Conservation (phyloP, 2,888 invertebrate genomes). For the Heliconius charithonia region DNA sequence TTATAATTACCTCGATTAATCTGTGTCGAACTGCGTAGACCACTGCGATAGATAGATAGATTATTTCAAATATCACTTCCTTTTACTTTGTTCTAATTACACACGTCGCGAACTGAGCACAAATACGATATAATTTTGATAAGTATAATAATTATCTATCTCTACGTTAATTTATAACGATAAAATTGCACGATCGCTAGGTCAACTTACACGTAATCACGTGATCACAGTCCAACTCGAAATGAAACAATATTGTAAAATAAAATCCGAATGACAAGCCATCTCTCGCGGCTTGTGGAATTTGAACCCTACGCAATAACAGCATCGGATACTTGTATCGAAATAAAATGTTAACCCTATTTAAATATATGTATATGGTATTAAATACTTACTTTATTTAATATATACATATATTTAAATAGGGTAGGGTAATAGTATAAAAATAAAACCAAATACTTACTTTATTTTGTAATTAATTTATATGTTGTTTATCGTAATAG, state of each 20-base stretch:
- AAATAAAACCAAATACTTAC: not conserved
- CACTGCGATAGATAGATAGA: conserved; percentile 53
- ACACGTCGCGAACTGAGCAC: conserved; percentile 27
- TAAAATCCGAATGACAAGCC: conserved; percentile 32
- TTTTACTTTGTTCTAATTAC: conserved; percentile 11
- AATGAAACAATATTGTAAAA: conserved; percentile 27
- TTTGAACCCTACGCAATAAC: conserved; percentile 34
- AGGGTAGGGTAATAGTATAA: no score
- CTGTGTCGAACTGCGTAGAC: conserved; percentile 55
- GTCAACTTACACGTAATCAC: conserved; percentile 34
- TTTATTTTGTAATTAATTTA: not conserved
- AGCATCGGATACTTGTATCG: conserved; percentile 30
- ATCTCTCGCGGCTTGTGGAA: conserved; percentile 32
- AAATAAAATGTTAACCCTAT: not conserved
- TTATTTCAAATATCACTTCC: conserved; percentile 19
- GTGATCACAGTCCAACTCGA: conserved; percentile 24
- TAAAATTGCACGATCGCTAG: conserved; percentile 33
- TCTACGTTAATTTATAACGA: not conserved
- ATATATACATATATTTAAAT: no score
- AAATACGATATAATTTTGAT: conserved; percentile 26
- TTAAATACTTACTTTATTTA: no score
- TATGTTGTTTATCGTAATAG: no score
- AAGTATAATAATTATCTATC: conserved; percentile 21
- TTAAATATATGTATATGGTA: no score
- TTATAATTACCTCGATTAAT: conserved; percentile 74